Percentiles rank a stretch among this genome's conserved stretches.
phyloP scores from a whole-genome alignment of 2,888 invertebrate genomes.

The Lysandra bellargus region DNA sequence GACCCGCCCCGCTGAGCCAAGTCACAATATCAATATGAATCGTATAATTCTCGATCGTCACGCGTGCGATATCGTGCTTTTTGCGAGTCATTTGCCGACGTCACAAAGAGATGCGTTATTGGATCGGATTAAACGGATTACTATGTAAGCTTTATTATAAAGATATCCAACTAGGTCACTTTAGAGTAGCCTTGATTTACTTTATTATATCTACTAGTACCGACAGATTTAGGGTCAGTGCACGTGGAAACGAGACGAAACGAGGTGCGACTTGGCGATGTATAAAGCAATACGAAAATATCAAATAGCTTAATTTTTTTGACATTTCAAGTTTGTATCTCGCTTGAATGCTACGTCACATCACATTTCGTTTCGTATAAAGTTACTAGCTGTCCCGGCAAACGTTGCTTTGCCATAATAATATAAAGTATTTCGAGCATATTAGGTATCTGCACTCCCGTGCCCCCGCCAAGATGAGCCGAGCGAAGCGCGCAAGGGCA shows the following conservation, averaged over 20 bases:
- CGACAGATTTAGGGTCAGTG: neutral
- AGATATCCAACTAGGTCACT: neutral
- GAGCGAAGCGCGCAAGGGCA: too few relatives aligned
- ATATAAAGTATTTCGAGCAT: too few relatives aligned
- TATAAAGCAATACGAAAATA: neutral
- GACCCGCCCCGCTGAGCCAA: too few relatives aligned
- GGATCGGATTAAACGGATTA: conserved; percentile 25
- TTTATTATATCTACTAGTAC: neutral
- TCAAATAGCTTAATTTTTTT: neutral
- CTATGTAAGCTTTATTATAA: conserved; percentile 28
- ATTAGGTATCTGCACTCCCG: too few relatives aligned
- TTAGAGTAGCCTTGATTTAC: conserved; percentile 27
- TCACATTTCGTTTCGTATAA: too few relatives aligned
- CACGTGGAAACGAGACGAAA: neutral
- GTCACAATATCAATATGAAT: too few relatives aligned
- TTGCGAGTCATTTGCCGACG: conserved; percentile 13
- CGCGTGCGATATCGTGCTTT: conserved; percentile 2
- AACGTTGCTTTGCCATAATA: too few relatives aligned
- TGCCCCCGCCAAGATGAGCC: too few relatives aligned
- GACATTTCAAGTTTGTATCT: neutral
- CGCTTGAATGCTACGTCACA: too few relatives aligned
- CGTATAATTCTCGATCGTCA: too few relatives aligned
- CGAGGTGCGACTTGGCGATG: neutral
- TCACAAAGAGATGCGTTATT: conserved; percentile 7
- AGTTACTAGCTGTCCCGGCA: too few relatives aligned